A percentile compares a stretch with the other conserved stretches of the same genome.
These are phyloP conservation scores for Pachydiplax longipennis DNA, from an alignment of 2,888 invertebrate species.

Conservation along the genomic window DNA sequence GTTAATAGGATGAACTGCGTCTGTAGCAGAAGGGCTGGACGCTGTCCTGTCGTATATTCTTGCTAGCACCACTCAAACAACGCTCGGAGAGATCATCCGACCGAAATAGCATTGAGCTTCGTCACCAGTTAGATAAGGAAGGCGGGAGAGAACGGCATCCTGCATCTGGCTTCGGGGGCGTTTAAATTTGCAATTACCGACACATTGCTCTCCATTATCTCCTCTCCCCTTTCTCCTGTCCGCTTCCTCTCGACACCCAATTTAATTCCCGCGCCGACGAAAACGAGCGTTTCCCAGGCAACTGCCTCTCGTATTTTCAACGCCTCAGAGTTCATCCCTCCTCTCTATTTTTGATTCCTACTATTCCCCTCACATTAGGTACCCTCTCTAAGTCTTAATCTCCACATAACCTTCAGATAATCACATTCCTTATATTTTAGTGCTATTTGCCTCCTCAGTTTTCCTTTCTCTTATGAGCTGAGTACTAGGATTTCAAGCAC, in stretches of 20 bases:
- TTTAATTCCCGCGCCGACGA: not conserved
- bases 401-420: too few species aligned
- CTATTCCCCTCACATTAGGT: too few species aligned
- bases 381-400: too few species aligned
- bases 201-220: not conserved
- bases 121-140: slow-evolving; percentile 6
- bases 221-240: not conserved
- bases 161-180: slow-evolving; percentile 29
- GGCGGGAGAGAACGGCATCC: not conserved
- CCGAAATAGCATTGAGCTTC: not conserved
- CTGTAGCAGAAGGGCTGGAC: not conserved
- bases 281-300: slow-evolving; percentile 26
- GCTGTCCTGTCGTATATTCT: not conserved
- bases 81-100: slow-evolving; percentile 30
- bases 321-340: not conserved
- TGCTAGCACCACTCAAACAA: not conserved
- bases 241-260: not conserved
- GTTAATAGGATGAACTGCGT: too few species aligned
- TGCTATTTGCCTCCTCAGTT: too few species aligned
- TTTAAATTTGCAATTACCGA: slow-evolving; percentile 38
- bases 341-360: too few species aligned
- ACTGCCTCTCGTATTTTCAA: slow-evolving; percentile 10
- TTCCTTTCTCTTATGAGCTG: too few species aligned
- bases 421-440: too few species aligned
- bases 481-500: too few species aligned